These are phyloP conservation scores for Drosophila nasuta DNA, from an alignment of 1,140 invertebrate species.

Conservation along the genomic window DNA sequence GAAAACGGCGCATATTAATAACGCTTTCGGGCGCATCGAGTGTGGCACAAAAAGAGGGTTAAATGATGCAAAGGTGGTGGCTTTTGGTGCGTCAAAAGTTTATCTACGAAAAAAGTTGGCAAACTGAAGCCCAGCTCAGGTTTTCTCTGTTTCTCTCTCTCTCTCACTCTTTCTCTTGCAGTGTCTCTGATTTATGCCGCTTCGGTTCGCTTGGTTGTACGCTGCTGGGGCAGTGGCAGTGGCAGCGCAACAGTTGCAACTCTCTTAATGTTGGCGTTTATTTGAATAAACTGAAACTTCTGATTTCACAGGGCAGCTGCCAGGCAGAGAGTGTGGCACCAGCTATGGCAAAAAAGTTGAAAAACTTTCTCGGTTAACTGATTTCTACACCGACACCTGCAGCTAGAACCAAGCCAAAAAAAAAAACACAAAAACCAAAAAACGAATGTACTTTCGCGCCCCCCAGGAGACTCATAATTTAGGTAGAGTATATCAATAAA, in stretches of 20 bases:
- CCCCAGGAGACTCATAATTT: constrained; percentile 81
- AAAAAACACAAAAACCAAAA: background rate
- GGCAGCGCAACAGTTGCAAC: constrained; percentile 76
- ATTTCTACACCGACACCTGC: constrained; percentile 81
- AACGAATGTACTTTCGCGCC: constrained; percentile 35
- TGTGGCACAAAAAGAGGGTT: constrained; percentile 65
- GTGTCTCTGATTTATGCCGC: constrained; percentile 72
- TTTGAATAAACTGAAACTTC: constrained; percentile 83
- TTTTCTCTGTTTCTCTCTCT: background rate
- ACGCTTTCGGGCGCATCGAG: constrained; percentile 33
- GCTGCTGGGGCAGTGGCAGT: constrained; percentile 4
- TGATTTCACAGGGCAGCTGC: constrained; percentile 68
- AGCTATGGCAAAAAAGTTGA: constrained; percentile 64
- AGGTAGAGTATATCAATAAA: constrained; percentile 80
- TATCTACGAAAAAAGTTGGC: constrained; percentile 66
- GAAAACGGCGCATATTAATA: constrained; percentile 77
- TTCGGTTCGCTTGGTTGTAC: constrained; percentile 56
- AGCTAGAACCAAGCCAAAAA: constrained; percentile 31
- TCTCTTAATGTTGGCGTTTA: constrained; percentile 80
- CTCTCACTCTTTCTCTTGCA: background rate
- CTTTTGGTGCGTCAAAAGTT: constrained; percentile 67
- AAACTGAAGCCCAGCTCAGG: constrained; percentile 25
- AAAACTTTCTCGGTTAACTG: constrained; percentile 82
- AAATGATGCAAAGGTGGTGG: constrained; percentile 70
- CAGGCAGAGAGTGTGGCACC: constrained; percentile 6